Evolutionary conservation across 2,113 vertebrate species (phyloP).

Genomic region (Sander vitreus): DNA sequence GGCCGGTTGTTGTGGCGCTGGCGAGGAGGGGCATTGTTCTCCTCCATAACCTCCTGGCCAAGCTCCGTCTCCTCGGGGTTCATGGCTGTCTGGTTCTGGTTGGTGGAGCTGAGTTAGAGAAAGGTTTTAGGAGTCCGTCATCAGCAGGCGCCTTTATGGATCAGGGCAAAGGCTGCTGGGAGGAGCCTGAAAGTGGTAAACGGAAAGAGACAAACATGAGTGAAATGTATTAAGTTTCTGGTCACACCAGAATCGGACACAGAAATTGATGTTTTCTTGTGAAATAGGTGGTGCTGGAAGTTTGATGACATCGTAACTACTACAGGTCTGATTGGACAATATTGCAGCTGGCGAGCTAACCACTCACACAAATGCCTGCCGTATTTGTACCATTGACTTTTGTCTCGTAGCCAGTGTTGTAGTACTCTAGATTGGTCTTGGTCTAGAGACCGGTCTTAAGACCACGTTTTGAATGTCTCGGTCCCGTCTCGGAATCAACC

Average conservation of each 20-base stretch:
- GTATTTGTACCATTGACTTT: background rate
- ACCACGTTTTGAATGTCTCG: too few relatives aligned
- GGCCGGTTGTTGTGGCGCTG: conserved; percentile 60
- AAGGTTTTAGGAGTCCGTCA: conserved; percentile 83
- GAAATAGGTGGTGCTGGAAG: background rate
- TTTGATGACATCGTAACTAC: background rate
- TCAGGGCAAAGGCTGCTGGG: conserved; percentile 46
- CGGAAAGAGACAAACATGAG: background rate
- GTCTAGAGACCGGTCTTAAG: too few relatives aligned
- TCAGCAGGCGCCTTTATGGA: conserved; percentile 47
- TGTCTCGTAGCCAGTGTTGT: background rate
- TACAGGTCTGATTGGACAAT: background rate
- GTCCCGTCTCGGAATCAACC: too few relatives aligned
- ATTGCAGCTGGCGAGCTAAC: background rate
- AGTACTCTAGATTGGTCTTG: too few relatives aligned
- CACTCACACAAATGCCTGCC: background rate
- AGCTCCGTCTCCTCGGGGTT: conserved; percentile 87
- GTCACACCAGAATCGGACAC: background rate
- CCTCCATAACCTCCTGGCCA: conserved; percentile 88
- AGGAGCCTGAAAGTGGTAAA: background rate
- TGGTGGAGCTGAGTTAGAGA: background rate
- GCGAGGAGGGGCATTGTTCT: conserved; percentile 78
- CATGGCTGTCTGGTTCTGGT: conserved; percentile 84
- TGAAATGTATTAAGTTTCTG: background rate
- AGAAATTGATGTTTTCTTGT: background rate